Percentiles rank a stretch among this genome's conserved stretches.
Evolutionary conservation across 1,140 invertebrate species (phyloP).

Genomic region (Cheumatopsyche charites): DNA sequence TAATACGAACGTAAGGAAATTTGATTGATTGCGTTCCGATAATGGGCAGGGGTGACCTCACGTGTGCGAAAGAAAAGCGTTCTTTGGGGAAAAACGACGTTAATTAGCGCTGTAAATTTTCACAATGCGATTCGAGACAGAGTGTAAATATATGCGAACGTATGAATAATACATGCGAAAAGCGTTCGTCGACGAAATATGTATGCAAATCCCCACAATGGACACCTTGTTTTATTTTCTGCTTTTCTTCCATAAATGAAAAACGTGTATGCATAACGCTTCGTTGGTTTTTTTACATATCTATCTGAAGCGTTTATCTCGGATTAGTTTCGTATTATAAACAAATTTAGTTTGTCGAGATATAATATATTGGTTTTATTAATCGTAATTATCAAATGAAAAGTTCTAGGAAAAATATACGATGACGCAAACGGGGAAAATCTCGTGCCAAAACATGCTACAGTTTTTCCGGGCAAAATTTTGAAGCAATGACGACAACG

Average conservation of each 20-base stretch:
- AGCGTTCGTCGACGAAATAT: not conserved
- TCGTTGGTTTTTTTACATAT: too few relatives aligned
- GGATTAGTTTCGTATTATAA: too few relatives aligned
- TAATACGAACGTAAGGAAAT: not conserved
- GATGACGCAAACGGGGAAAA: too few relatives aligned
- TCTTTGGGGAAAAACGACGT: not conserved
- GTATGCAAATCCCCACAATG: conserved; percentile 6
- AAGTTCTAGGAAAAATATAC: too few relatives aligned
- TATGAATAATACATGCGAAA: conserved; percentile 19
- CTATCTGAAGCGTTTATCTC: too few relatives aligned
- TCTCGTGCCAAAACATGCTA: too few relatives aligned
- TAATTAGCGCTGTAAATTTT: conserved; percentile 8
- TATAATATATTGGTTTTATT: too few relatives aligned
- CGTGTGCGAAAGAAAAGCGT: not conserved
- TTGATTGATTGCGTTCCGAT: conserved; percentile 15
- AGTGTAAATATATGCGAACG: conserved; percentile 18
- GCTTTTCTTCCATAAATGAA: too few relatives aligned
- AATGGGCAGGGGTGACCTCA: conserved; percentile 4
- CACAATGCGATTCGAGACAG: conserved; percentile 2
- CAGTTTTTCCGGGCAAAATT: too few relatives aligned
- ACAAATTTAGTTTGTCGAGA: too few relatives aligned
- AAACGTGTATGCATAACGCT: too few relatives aligned
- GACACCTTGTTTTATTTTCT: not conserved
- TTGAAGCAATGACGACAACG: not conserved
- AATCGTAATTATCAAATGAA: too few relatives aligned